phyloP scores from a whole-genome alignment of 2,888 invertebrate species.

The Dasysyrphus tricinctus region DNA sequence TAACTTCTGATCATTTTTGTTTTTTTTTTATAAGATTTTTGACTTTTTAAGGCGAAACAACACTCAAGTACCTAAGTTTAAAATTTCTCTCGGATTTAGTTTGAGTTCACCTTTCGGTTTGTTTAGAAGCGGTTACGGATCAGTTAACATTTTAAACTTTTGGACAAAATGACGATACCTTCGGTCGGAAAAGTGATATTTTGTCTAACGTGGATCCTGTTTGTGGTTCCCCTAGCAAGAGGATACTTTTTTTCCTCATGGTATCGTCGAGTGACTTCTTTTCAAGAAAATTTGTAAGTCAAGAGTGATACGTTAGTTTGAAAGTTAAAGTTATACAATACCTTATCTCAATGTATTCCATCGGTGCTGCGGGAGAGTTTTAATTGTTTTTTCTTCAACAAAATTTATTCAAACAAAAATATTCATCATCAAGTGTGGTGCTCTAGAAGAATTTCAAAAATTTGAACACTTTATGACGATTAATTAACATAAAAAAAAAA shows the following conservation, averaged over 20 bases:
- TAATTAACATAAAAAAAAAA: constrained; percentile 14
- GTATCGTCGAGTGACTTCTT: constrained; percentile 62
- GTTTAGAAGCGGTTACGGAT: constrained; percentile 52
- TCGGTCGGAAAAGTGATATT: neutral
- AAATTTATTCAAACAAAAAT: constrained; percentile 33
- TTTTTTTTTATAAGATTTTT: neutral
- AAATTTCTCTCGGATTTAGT: constrained; percentile 69
- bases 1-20: neutral
- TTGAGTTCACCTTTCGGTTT: constrained; percentile 59
- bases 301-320: neutral
- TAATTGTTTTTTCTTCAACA: constrained; percentile 24
- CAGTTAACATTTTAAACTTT: neutral
- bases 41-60: constrained; percentile 13
- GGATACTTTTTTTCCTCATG: constrained; percentile 55
- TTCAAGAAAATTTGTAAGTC: constrained; percentile 69
- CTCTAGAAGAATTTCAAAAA: constrained; percentile 5
- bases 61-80: constrained; percentile 21
- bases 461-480: neutral
- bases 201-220: constrained; percentile 29
- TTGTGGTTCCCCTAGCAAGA: neutral
- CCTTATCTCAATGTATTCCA: neutral
- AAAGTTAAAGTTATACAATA: constrained; percentile 33
- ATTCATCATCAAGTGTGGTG: neutral
- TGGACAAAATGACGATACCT: constrained; percentile 28
- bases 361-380: neutral